Conservation (phyloP, 1,140 invertebrate genomes). For the Triops longicaudatus region DNA sequence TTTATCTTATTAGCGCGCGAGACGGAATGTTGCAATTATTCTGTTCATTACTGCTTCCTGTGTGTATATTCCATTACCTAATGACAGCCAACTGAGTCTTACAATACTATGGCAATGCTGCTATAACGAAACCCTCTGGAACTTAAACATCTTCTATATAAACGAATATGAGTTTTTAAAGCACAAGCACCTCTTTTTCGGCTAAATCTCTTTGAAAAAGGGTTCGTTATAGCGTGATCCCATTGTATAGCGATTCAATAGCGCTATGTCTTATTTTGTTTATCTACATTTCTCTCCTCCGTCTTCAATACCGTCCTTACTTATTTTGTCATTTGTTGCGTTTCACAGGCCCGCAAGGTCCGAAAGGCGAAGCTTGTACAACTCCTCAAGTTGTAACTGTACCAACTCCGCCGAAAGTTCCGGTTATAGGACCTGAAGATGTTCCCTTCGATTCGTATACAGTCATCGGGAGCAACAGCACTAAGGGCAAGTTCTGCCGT, state of each 20-base stretch:
- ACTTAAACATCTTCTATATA: no score
- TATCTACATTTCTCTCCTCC: not conserved
- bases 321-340: not conserved
- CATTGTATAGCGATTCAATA: no score
- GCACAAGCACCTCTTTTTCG: no score
- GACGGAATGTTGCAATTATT: not conserved
- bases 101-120: not conserved
- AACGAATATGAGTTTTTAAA: no score
- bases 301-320: not conserved
- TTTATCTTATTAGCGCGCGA: not conserved
- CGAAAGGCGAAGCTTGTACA: not conserved
- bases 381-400: not conserved
- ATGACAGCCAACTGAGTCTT: not conserved
- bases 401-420: conserved; percentile 11
- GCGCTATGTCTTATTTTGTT: not conserved
- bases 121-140: no score
- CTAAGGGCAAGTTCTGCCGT: conserved; percentile 41
- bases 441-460: conserved; percentile 47
- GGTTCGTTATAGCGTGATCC: no score
- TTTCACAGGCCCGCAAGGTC: not conserved
- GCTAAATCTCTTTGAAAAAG: no score
- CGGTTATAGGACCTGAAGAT: conserved; percentile 31
- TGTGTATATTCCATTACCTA: not conserved
- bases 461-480: conserved; percentile 36
- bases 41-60: not conserved